These are phyloP conservation scores for Lutraria rhynchaena DNA, from an alignment of 1,140 invertebrate genomes.

Conservation along the genomic window DNA sequence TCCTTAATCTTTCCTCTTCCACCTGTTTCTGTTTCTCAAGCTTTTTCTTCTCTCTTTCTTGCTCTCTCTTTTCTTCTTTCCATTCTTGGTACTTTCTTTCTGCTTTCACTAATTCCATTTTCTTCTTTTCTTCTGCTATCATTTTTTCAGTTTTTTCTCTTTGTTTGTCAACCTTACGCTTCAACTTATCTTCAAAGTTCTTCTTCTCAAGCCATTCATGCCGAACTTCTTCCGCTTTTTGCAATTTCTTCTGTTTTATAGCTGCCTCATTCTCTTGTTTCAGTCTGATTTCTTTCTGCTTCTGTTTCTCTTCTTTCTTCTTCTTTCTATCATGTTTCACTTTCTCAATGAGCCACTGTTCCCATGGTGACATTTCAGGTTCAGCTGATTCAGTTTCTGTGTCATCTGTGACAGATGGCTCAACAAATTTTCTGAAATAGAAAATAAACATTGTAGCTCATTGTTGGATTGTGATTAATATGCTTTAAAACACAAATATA, in stretches of 20 bases:
- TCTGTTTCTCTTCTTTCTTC: slow-evolving; percentile 59
- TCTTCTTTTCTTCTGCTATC: slow-evolving; percentile 67
- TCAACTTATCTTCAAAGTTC: slow-evolving; percentile 65
- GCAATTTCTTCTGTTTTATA: slow-evolving; percentile 63
- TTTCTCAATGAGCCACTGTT: slow-evolving; percentile 76
- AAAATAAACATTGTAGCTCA: too few relatives aligned
- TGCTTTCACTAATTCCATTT: slow-evolving; percentile 65
- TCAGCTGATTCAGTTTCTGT: slow-evolving; percentile 49
- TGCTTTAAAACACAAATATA: too few relatives aligned
- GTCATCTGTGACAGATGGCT: slow-evolving; percentile 53
- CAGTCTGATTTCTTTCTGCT: slow-evolving; percentile 64
- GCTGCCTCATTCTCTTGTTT: slow-evolving; percentile 65
- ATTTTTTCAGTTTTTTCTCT: slow-evolving; percentile 65
- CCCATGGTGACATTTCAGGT: slow-evolving; percentile 71
- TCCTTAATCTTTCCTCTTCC: slow-evolving; percentile 62
- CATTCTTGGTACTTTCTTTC: slow-evolving; percentile 72
- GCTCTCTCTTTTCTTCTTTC: slow-evolving; percentile 68
- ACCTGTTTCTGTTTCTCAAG: slow-evolving; percentile 65
- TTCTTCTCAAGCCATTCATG: slow-evolving; percentile 72
- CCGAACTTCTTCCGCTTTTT: slow-evolving; percentile 63
- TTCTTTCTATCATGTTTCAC: slow-evolving; percentile 68
- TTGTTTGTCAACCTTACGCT: slow-evolving; percentile 68
- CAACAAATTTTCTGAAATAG: slow-evolving; percentile 56
- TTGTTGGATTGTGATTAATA: too few relatives aligned
- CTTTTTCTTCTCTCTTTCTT: slow-evolving; percentile 67